Percentiles rank a stretch among this genome's conserved stretches.
Conservation (phyloP, 1,140 invertebrate genomes). For the Aphis craccivora region DNA sequence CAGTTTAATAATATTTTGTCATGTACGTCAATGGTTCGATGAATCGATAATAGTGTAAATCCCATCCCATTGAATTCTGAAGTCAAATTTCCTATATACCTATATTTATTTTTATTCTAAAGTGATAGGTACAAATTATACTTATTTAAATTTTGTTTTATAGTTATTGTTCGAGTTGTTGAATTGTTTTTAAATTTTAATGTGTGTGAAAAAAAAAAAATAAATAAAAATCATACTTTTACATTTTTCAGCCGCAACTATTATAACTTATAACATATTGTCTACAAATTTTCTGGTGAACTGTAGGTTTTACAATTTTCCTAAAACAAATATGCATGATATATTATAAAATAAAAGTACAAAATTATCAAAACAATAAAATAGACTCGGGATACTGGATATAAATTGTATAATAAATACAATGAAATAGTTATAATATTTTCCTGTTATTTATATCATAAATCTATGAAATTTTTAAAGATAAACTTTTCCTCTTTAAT, state of each 20-base stretch:
- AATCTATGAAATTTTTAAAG: background rate
- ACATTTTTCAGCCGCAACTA: background rate
- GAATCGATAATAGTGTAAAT: background rate
- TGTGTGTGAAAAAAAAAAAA: too few species aligned
- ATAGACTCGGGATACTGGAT: background rate
- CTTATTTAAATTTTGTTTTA: too few species aligned
- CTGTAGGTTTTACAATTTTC: background rate
- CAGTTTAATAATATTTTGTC: background rate
- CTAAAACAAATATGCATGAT: background rate
- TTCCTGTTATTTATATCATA: conserved; percentile 1
- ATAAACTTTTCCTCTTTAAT: background rate
- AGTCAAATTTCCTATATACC: background rate
- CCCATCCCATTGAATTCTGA: background rate
- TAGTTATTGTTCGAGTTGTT: too few species aligned
- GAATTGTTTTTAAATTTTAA: too few species aligned
- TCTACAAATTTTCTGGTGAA: background rate
- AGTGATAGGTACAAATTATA: too few species aligned
- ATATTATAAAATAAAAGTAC: background rate
- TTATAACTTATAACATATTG: too few species aligned
- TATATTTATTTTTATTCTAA: background rate
- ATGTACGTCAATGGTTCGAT: background rate
- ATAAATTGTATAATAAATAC: background rate
- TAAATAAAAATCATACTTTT: too few species aligned
- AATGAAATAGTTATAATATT: background rate
- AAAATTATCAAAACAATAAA: background rate